Conservation (phyloP, 2,888 invertebrate genomes). For the Steromphala cineraria region DNA sequence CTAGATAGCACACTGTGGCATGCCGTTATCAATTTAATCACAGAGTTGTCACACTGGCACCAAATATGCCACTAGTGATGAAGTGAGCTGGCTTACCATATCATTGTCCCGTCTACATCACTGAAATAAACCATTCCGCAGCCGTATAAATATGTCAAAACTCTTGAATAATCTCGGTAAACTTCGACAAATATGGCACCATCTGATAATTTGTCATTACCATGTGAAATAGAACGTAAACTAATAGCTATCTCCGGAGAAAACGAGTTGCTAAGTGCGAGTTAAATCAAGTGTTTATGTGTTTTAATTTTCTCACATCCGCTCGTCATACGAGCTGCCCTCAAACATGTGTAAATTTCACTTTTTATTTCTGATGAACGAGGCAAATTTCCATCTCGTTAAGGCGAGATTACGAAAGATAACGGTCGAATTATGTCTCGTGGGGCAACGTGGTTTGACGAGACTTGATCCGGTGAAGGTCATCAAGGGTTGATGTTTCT, state of each 20-base stretch:
- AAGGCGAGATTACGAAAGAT: not conserved
- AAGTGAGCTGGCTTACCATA: too few species aligned
- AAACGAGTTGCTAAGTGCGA: not conserved
- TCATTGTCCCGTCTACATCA: too few species aligned
- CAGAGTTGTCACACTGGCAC: too few species aligned
- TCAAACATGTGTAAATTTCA: not conserved
- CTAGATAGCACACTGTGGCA: too few species aligned
- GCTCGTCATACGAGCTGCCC: not conserved
- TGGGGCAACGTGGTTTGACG: not conserved
- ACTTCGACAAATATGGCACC: not conserved
- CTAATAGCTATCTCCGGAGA: conserved; percentile 2
- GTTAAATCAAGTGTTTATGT: conserved; percentile 6
- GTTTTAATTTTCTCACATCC: conserved; percentile 2
- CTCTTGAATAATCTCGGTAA: too few species aligned
- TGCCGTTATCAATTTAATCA: too few species aligned
- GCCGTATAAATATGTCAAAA: too few species aligned
- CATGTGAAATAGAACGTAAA: conserved; percentile 8
- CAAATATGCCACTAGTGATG: too few species aligned
- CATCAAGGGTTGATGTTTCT: not conserved
- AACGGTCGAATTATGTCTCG: not conserved
- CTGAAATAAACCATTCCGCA: too few species aligned
- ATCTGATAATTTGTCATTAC: conserved; percentile 6
- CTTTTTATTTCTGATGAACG: not conserved
- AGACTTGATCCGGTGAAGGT: not conserved
- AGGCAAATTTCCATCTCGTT: not conserved